These are phyloP conservation scores for Arctocebus calabarensis DNA, from an alignment of 2,797 vertebrate species.

Conservation along the genomic window DNA sequence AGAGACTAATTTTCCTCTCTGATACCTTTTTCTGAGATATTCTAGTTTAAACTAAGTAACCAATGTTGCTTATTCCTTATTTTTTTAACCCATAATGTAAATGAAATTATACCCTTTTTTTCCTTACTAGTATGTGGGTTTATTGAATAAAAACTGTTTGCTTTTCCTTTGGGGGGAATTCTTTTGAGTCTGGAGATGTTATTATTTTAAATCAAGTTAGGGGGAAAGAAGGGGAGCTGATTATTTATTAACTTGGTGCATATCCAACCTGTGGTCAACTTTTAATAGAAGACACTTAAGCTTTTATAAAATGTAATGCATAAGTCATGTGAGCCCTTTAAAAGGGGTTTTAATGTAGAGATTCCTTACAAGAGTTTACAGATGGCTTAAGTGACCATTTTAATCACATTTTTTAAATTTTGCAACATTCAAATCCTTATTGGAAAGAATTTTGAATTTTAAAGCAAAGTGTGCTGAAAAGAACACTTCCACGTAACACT, in stretches of 20 bases:
- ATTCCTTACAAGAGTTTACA: not conserved
- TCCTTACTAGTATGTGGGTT: not conserved
- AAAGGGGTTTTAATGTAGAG: not conserved
- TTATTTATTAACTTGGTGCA: not conserved
- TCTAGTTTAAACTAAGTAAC: conserved; percentile 23
- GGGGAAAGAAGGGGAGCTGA: not conserved
- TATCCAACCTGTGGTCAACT: not conserved
- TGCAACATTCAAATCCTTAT: not conserved
- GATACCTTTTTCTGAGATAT: not conserved
- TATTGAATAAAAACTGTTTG: not conserved
- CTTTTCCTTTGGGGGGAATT: not conserved
- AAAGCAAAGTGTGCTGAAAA: not conserved
- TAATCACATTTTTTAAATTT: not conserved
- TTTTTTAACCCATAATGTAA: not conserved
- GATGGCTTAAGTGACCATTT: not conserved
- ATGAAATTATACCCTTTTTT: not conserved
- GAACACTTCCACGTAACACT: not conserved
- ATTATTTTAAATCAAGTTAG: not conserved
- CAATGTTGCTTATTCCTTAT: not conserved
- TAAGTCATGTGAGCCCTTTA: not conserved
- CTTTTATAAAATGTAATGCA: not conserved
- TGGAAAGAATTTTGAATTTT: conserved; percentile 15
- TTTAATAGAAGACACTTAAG: not conserved
- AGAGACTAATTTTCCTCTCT: not conserved
- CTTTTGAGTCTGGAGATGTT: not conserved